Evolutionary conservation across 1,140 invertebrate species (phyloP), one percentile per base, ranked within the genome.

Genomic region (Sinonovacula constricta): DNA sequence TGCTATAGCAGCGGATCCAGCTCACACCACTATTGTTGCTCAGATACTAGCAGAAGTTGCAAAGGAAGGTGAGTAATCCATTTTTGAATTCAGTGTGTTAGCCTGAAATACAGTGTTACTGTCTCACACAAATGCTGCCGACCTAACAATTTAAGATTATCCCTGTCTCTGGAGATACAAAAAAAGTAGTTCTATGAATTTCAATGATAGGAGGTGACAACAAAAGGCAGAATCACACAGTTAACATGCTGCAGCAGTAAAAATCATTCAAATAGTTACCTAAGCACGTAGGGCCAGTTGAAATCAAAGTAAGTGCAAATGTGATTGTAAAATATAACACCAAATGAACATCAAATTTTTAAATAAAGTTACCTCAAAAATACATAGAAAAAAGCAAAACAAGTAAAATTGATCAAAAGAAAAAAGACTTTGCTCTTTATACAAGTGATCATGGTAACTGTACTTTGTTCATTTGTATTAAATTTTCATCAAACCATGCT

Each of bases 1-100:
- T 30, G 66, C 81, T n/a, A 51, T 88, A 24, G 66, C 54, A 34
- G 49, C 65, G 26, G 51, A 78, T 51, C 49, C 63, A 45, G 28
- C 74, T 22, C 22, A 77, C 54, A 57, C 79, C 66, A 67, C 78
- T 18, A 86, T 85, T 72, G 82, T 87, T 45, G 83, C 87, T 22
- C 86, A 91, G 77, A 51, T 90, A 10, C 65, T 90, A 31, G 90
- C 90, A 56, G 90, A 91, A 81, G 63, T 91, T 0, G 87, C 90
- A 1, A 91, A 91, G 87, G 82, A 84, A 83, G 90, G 90, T 91
- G 79, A 69, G 67, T 51, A 62, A 53, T n/a, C 2, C 15, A 2
- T 34, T 22, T 45, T 45, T 45, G 18, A 10, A 45, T 45, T 10
- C 7, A 10, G 39, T 45, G 18, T 45, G 39, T 10, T 10, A 45